These are phyloP conservation scores for Sebastes itinus DNA, from an alignment of 2,797 vertebrate species.

Conservation along the genomic window DNA sequence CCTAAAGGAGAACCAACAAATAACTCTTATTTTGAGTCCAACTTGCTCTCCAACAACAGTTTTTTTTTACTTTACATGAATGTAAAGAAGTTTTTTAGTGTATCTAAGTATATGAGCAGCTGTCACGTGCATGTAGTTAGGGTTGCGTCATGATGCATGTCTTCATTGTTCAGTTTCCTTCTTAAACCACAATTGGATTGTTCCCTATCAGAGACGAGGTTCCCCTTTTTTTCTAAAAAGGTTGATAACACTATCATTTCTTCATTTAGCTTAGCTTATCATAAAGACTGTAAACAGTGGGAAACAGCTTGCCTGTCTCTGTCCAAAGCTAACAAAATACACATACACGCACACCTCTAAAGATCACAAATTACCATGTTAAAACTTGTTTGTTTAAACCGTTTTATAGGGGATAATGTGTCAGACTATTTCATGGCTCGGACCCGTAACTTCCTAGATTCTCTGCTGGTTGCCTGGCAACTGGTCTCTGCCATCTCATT, in stretches of 20 bases:
- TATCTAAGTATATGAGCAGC: not conserved
- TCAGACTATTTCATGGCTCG: not conserved
- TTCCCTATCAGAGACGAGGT: conserved; percentile 25
- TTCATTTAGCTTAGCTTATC: not conserved
- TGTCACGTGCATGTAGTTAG: not conserved
- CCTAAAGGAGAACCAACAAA: not conserved
- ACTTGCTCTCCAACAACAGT: not conserved
- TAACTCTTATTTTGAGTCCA: not conserved
- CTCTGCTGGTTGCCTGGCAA: not conserved
- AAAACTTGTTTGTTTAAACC: not conserved
- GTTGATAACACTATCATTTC: not conserved
- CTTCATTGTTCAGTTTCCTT: not conserved
- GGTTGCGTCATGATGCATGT: not conserved
- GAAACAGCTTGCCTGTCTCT: not conserved
- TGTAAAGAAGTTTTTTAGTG: not conserved
- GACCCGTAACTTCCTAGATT: not conserved
- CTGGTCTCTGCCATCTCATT: not conserved
- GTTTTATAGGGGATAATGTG: not conserved
- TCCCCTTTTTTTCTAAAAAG: conserved; percentile 13
- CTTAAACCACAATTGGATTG: conserved; percentile 3
- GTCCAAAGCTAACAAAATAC: not conserved
- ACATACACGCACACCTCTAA: not conserved
- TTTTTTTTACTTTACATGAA: not conserved
- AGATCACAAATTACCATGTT: not conserved
- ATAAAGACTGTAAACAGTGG: not conserved